Conservation (phyloP, 2,797 vertebrate species). For the Hafferia zeledoni region DNA sequence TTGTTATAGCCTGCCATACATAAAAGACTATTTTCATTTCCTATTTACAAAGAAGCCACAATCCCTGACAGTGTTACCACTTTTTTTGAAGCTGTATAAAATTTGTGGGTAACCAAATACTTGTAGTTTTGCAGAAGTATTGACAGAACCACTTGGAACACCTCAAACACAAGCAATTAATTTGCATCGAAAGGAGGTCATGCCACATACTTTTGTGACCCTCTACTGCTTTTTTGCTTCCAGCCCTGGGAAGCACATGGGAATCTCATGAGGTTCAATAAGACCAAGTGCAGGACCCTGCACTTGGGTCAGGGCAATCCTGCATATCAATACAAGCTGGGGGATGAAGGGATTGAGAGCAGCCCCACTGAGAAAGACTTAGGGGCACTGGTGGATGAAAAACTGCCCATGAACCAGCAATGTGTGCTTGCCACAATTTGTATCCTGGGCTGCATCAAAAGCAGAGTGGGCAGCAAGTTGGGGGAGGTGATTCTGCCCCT, state of each 20-base stretch:
- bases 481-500: background rate
- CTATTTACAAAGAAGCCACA: background rate
- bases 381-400: background rate
- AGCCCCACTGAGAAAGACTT: background rate
- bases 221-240: background rate
- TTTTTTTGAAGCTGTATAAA: background rate
- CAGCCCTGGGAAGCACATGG: background rate
- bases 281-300: background rate
- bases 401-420: accelerated
- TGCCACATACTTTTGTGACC: background rate
- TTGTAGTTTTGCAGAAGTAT: background rate
- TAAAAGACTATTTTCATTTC: background rate
- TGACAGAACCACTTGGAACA: background rate
- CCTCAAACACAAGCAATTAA: background rate
- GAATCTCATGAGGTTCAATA: background rate
- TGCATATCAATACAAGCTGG: background rate
- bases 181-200: background rate
- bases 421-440: background rate
- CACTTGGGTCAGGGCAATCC: background rate
- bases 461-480: background rate
- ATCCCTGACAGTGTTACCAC: background rate
- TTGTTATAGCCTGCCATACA: background rate
- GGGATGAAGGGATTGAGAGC: background rate
- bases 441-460: background rate
- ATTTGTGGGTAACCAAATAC: background rate